phyloP scores from a whole-genome alignment of 1,140 invertebrate genomes.

The Pogonognathellus flavescens region DNA sequence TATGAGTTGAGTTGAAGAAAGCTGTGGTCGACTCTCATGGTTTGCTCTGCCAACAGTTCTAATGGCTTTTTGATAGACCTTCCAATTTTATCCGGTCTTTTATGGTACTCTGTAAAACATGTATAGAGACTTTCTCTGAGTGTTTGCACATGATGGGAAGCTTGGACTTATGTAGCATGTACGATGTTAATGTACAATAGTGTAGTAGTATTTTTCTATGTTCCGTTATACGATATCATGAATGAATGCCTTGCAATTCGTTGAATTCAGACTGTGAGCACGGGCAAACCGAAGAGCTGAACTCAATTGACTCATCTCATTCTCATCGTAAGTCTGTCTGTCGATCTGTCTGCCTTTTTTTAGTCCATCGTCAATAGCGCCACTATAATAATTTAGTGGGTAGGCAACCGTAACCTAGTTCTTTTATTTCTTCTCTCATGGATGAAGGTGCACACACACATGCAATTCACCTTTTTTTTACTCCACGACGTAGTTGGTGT shows the following conservation, averaged over 20 bases:
- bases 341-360: background rate
- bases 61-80: conserved; percentile 45
- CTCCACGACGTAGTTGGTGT: background rate
- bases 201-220: background rate
- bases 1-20: conserved; percentile 33
- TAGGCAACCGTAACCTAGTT: conserved; percentile 9
- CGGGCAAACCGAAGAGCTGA: background rate
- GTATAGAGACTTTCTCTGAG: background rate
- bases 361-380: too few species aligned
- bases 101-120: background rate
- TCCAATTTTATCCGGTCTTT: background rate
- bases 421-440: conserved; percentile 17
- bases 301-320: conserved; percentile 19
- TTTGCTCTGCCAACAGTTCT: background rate
- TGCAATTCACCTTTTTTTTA: conserved; percentile 23
- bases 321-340: background rate
- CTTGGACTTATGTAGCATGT: too few species aligned
- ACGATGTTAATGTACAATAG: too few species aligned
- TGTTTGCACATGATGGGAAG: background rate
- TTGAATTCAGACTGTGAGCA: background rate
- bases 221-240: background rate
- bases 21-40: background rate
- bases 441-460: conserved; percentile 24
- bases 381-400: background rate
- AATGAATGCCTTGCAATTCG: conserved; percentile 14